A percentile compares a stretch with the other conserved stretches of the same genome.
These are phyloP conservation scores for Euzophera pinguis DNA, from an alignment of 2,888 invertebrate genomes.

Conservation along the genomic window DNA sequence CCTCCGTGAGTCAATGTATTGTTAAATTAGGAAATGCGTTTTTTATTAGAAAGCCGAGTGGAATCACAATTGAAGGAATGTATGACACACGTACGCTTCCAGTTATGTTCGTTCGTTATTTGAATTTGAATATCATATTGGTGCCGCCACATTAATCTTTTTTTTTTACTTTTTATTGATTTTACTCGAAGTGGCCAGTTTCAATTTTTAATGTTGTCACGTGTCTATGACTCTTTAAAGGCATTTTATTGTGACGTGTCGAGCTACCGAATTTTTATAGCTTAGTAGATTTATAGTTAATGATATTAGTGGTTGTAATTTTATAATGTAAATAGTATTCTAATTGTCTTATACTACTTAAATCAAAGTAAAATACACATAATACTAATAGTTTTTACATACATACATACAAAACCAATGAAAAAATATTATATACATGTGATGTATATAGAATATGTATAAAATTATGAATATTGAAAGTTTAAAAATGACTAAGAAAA, in stretches of 20 bases:
- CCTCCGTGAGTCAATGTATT: constrained; percentile 69
- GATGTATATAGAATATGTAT: too few species aligned
- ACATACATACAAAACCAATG: too few species aligned
- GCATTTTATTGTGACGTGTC: constrained; percentile 7
- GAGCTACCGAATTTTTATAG: constrained; percentile 4
- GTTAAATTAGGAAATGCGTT: constrained; percentile 78
- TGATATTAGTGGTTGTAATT: neutral
- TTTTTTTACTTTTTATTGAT: constrained; percentile 11
- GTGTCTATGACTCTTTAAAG: constrained; percentile 9
- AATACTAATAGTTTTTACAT: too few species aligned
- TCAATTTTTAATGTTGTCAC: constrained; percentile 12
- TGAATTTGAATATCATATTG: constrained; percentile 46
- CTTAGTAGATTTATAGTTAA: neutral
- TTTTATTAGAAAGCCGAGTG: constrained; percentile 69
- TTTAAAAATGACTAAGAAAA: too few species aligned
- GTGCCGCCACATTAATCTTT: constrained; percentile 26
- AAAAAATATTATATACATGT: too few species aligned
- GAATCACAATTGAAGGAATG: constrained; percentile 67
- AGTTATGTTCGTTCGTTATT: constrained; percentile 54
- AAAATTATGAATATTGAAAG: too few species aligned
- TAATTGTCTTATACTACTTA: too few species aligned
- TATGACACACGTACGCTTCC: constrained; percentile 63
- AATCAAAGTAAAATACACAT: too few species aligned
- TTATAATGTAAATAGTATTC: neutral
- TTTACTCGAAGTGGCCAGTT: constrained; percentile 14